Percentiles rank a stretch among this genome's conserved stretches.
phyloP scores from a whole-genome alignment of 1,140 invertebrate species.

The Drosophila lowei region DNA sequence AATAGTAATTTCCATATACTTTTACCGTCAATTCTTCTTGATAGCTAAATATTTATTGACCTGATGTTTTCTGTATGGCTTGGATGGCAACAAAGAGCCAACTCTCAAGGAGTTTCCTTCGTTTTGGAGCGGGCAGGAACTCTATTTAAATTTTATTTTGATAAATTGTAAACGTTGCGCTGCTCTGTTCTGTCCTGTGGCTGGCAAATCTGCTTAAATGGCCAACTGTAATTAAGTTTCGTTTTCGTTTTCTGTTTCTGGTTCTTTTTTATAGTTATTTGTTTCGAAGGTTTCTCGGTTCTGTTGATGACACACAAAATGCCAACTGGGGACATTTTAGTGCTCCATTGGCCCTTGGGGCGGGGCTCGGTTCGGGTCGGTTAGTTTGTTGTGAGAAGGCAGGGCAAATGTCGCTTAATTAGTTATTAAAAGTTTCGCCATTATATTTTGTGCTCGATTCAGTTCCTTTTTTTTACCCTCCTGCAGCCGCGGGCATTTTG shows the following conservation, averaged over 20 bases:
- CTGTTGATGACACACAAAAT: conserved; percentile 16
- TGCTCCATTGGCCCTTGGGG: conserved; percentile 40
- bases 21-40: conserved; percentile 36
- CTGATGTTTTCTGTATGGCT: conserved; percentile 40
- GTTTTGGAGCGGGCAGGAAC: conserved; percentile 27
- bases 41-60: conserved; percentile 78
- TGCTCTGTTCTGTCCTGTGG: conserved; percentile 12
- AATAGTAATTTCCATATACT: conserved; percentile 54
- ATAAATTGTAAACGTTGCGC: conserved; percentile 61
- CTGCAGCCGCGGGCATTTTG: conserved; percentile 29
- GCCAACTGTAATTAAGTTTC: conserved; percentile 21
- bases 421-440: conserved; percentile 69
- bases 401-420: conserved; percentile 52
- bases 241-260: conserved; percentile 1
- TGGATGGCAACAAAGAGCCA: conserved; percentile 32
- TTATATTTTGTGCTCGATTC: conserved; percentile 48
- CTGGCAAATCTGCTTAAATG: conserved; percentile 16
- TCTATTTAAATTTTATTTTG: conserved; percentile 72
- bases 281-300: conserved; percentile 23
- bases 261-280: conserved; percentile 36
- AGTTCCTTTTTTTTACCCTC: conserved; percentile 13
- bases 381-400: conserved; percentile 18
- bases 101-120: conserved; percentile 56
- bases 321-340: conserved; percentile 51
- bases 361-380: conserved; percentile 16